phyloP scores from a whole-genome alignment of 2,888 invertebrate species.

The Tholera decimalis region DNA sequence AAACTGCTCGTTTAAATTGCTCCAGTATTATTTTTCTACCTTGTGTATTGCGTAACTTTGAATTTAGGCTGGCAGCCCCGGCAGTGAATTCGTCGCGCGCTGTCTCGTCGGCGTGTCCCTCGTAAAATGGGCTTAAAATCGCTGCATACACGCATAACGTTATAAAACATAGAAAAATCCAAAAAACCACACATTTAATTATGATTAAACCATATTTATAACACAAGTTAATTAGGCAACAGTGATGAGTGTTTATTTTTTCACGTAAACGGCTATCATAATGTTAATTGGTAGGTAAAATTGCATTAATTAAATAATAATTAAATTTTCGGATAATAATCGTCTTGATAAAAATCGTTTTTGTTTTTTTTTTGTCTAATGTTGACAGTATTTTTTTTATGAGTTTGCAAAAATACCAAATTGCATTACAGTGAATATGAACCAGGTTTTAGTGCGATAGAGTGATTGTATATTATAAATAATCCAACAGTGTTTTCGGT shows the following conservation, averaged over 20 bases:
- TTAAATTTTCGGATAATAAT: slow-evolving; percentile 5
- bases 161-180: slow-evolving; percentile 73
- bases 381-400: slow-evolving; percentile 32
- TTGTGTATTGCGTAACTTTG: slow-evolving; percentile 62
- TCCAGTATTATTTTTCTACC: slow-evolving; percentile 40
- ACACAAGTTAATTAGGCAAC: slow-evolving; percentile 77
- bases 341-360: neutral
- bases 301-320: slow-evolving; percentile 25
- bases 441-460: slow-evolving; percentile 37
- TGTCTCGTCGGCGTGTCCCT: slow-evolving; percentile 71
- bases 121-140: slow-evolving; percentile 77
- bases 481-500: slow-evolving; percentile 69
- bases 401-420: slow-evolving; percentile 14
- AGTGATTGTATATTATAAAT: slow-evolving; percentile 47
- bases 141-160: slow-evolving; percentile 73
- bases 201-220: slow-evolving; percentile 84
- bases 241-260: slow-evolving; percentile 64
- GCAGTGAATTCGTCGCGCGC: slow-evolving; percentile 80
- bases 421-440: slow-evolving; percentile 29
- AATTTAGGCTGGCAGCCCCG: slow-evolving; percentile 70
- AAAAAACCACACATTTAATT: slow-evolving; percentile 69
- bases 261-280: slow-evolving; percentile 55
- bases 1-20: slow-evolving; percentile 24
- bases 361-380: slow-evolving; percentile 25
- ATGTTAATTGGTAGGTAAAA: slow-evolving; percentile 61